These are phyloP conservation scores for Forbesichthys agassizii DNA, from an alignment of 2,113 vertebrate species.

Conservation along the genomic window DNA sequence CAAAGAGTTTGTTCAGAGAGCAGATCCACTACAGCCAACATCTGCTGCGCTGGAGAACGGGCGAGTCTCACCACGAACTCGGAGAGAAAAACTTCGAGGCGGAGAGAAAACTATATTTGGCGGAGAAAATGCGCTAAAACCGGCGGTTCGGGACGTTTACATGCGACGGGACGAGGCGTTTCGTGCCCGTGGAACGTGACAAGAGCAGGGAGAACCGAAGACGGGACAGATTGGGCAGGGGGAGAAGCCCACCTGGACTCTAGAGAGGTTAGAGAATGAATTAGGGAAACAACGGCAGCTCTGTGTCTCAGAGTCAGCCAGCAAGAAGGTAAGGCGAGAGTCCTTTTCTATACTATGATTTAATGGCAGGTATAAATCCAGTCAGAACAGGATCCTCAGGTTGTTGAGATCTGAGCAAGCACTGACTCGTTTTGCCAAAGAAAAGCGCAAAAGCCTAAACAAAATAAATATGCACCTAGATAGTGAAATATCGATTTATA, in stretches of 20 bases:
- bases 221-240: constrained; percentile 30
- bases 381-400: constrained; percentile 22
- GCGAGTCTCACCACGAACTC: constrained; percentile 38
- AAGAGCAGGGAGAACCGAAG: constrained; percentile 18
- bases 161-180: constrained; percentile 14
- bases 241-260: constrained; percentile 50
- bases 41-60: constrained; percentile 61
- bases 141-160: constrained; percentile 24
- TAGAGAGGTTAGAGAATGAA: constrained; percentile 62
- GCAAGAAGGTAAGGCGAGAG: constrained; percentile 61
- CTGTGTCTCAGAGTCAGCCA: constrained; percentile 32
- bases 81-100: constrained; percentile 50
- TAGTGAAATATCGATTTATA: background rate
- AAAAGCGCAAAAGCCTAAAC: constrained; percentile 45
- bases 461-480: constrained; percentile 30
- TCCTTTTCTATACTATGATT: background rate
- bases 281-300: constrained; percentile 54
- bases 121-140: constrained; percentile 55
- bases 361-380: constrained; percentile 8
- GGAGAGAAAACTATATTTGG: constrained; percentile 55
- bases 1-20: constrained; percentile 36
- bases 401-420: constrained; percentile 51
- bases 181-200: constrained; percentile 20
- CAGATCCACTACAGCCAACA: constrained; percentile 46
- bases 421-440: constrained; percentile 63